phyloP scores from a whole-genome alignment of 2,113 vertebrate genomes.

The Platysteira castanea region DNA sequence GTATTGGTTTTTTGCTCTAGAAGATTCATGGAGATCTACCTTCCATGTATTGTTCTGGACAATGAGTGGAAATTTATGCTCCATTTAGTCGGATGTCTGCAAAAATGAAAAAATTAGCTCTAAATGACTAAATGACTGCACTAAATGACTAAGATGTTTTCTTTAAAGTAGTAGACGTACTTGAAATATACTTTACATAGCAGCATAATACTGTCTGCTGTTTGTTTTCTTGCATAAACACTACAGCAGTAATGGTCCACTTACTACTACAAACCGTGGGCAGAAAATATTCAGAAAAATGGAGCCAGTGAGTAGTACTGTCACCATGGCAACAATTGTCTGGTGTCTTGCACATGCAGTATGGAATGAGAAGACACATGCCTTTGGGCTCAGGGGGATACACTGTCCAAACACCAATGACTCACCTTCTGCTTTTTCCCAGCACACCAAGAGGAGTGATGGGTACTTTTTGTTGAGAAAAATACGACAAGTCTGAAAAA shows the following conservation, averaged over 20 bases:
- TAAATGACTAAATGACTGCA: neutral
- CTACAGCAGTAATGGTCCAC: neutral
- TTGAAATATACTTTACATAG: neutral
- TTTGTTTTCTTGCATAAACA: neutral
- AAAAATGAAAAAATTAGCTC: neutral
- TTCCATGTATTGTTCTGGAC: neutral
- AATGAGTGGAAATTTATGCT: neutral
- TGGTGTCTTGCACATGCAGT: neutral
- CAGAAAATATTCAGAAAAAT: neutral
- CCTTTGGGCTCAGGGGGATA: neutral
- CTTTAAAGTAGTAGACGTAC: neutral
- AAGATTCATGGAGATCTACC: neutral
- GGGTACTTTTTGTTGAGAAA: neutral
- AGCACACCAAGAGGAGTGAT: neutral
- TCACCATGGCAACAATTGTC: neutral
- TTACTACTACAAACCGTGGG: neutral
- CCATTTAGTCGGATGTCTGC: neutral
- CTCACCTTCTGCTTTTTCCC: neutral
- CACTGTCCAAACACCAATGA: neutral
- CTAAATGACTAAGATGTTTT: neutral
- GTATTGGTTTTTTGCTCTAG: neutral
- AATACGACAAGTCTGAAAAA: neutral
- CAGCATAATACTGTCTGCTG: neutral
- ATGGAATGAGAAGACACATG: neutral
- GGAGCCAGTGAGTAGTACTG: neutral